Evolutionary conservation across 2,888 invertebrate species (phyloP).

Genomic region (Embidobia sp.): DNA sequence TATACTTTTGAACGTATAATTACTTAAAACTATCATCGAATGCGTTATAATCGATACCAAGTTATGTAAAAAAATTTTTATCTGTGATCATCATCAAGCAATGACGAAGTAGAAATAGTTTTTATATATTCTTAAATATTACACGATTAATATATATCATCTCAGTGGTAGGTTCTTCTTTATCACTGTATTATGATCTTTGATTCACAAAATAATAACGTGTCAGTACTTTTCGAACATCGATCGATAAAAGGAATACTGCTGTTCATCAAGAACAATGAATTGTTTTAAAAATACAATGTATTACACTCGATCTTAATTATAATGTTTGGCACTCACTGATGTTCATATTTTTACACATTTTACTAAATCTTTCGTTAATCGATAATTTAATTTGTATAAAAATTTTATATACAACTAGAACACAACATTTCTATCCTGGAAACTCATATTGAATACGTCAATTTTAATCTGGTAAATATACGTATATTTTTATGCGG

Average conservation of each 20-base stretch:
- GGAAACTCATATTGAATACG: slow-evolving; percentile 38
- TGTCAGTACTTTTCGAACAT: slow-evolving; percentile 77
- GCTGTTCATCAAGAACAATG: slow-evolving; percentile 75
- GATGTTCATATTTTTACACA: slow-evolving; percentile 63
- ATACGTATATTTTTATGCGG: too few species aligned
- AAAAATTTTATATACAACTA: slow-evolving; percentile 49
- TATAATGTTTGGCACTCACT: slow-evolving; percentile 79
- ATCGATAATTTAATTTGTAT: slow-evolving; percentile 18
- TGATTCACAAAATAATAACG: slow-evolving; percentile 74
- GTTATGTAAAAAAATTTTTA: slow-evolving; percentile 46
- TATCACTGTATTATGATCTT: slow-evolving; percentile 65
- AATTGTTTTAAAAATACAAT: slow-evolving; percentile 73
- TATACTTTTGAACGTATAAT: slow-evolving; percentile 37
- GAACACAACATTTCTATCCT: slow-evolving; percentile 16
- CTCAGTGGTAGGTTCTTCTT: slow-evolving; percentile 53
- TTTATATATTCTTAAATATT: slow-evolving; percentile 34
- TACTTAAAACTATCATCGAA: slow-evolving; percentile 48
- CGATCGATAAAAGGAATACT: slow-evolving; percentile 79
- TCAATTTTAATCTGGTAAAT: slow-evolving; percentile 27
- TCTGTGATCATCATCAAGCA: slow-evolving; percentile 43
- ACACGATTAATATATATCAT: slow-evolving; percentile 47
- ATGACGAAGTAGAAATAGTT: slow-evolving; percentile 51
- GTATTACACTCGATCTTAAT: slow-evolving; percentile 75
- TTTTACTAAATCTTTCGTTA: slow-evolving; percentile 29
- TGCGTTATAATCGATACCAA: slow-evolving; percentile 40